phyloP scores from a whole-genome alignment of 2,797 vertebrate species.

The Peromyscus attwateri region DNA sequence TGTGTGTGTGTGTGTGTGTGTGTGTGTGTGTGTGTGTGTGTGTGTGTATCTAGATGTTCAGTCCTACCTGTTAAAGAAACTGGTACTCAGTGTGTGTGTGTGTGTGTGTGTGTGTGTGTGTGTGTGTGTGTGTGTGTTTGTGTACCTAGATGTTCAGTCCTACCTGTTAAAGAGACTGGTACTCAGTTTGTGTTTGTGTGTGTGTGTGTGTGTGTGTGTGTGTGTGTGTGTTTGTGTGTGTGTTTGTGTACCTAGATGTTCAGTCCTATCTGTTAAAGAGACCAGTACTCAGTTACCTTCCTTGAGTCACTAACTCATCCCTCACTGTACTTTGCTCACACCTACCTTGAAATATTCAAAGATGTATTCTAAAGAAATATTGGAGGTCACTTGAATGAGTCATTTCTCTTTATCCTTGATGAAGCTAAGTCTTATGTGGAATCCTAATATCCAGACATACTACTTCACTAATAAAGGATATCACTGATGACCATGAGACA shows the following conservation, averaged over 20 bases:
- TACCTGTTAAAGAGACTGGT: too few species aligned
- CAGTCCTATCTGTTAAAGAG: neutral
- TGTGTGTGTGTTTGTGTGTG: too few species aligned
- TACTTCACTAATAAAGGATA: conserved; percentile 34
- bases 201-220: too few species aligned
- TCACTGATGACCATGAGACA: neutral
- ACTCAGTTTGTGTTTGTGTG: too few species aligned
- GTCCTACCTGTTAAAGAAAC: too few species aligned
- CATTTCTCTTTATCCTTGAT: neutral
- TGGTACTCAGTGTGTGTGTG: too few species aligned
- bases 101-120: neutral
- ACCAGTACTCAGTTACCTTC: neutral
- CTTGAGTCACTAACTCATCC: neutral
- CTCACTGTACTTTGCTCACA: neutral
- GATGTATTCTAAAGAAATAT: neutral
- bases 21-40: too few species aligned
- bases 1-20: too few species aligned
- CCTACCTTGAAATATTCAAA: neutral
- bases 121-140: neutral
- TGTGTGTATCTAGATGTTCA: too few species aligned
- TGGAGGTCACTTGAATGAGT: neutral
- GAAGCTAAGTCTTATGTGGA: conserved; percentile 40
- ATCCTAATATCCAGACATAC: conserved; percentile 12
- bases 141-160: neutral
- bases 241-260: neutral